Conservation (phyloP, 2,888 invertebrate genomes). For the Lasioglossum malachurum region DNA sequence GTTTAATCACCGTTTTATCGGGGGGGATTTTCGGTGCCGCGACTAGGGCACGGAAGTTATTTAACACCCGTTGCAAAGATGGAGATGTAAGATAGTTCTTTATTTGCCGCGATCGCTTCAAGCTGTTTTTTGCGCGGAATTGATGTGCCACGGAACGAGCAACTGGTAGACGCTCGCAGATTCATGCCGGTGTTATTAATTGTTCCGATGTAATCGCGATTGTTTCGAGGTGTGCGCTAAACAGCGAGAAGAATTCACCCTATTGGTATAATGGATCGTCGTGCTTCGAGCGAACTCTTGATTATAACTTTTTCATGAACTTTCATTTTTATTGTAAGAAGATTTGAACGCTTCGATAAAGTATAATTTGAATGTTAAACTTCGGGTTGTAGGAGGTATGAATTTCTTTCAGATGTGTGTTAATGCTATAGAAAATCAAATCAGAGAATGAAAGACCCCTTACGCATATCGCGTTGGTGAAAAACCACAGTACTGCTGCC, state of each 20-base stretch:
- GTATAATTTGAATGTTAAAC: neutral
- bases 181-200: neutral
- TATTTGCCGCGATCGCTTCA: neutral
- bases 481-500: too few species aligned
- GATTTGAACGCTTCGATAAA: neutral
- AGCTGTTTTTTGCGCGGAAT: neutral
- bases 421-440: neutral
- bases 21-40: neutral
- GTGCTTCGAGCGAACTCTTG: neutral
- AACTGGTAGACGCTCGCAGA: neutral
- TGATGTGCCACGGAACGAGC: neutral
- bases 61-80: conserved; percentile 1
- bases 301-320: neutral
- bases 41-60: neutral
- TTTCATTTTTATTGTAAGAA: neutral
- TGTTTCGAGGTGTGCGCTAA: neutral
- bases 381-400: neutral
- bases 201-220: neutral
- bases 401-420: neutral
- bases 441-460: neutral
- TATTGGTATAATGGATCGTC: neutral
- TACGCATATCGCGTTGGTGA: neutral
- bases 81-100: conserved; percentile 10
- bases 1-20: conserved; percentile 50
- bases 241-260: neutral